A percentile compares a stretch with the other conserved stretches of the same genome.
phyloP scores from a whole-genome alignment of 2,113 vertebrate species.

The Platichthys stellatus region DNA sequence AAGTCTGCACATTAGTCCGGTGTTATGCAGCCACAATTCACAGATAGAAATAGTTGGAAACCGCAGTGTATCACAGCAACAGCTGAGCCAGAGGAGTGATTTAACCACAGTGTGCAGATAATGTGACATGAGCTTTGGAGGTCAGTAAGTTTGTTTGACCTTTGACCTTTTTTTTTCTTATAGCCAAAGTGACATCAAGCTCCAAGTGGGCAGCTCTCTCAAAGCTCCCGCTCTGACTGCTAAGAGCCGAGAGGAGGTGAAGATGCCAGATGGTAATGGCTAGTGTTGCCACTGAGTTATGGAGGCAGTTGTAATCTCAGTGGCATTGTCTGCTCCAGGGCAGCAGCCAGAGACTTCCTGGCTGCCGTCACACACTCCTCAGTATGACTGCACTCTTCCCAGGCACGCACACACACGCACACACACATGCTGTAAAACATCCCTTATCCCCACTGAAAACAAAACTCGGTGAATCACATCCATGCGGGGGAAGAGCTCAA shows the following conservation, averaged over 20 bases:
- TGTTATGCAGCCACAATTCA: conserved; percentile 2
- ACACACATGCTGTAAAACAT: conserved; percentile 45
- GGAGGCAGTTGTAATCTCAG: conserved; percentile 57
- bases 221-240: conserved; percentile 52
- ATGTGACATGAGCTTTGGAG: conserved; percentile 13
- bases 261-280: conserved; percentile 59
- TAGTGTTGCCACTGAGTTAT: conserved; percentile 58
- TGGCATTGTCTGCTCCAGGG: conserved; percentile 59
- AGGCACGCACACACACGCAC: not conserved
- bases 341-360: conserved; percentile 63
- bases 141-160: conserved; percentile 38
- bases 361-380: conserved; percentile 56
- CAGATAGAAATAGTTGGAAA: conserved; percentile 5
- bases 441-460: conserved; percentile 62
- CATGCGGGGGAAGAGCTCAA: conserved; percentile 60
- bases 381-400: conserved; percentile 35
- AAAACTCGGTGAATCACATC: conserved; percentile 64
- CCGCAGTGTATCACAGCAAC: not conserved
- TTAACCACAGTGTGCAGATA: conserved; percentile 8
- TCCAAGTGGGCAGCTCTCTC: conserved; percentile 31
- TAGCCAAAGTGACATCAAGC: conserved; percentile 49
- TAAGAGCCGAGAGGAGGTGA: conserved; percentile 50
- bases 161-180: conserved; percentile 47
- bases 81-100: conserved; percentile 23
- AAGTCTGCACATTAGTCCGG: not conserved